These are phyloP conservation scores for Botrylloides violaceus DNA, from an alignment of 23 tunicate genomes.

Conservation along the genomic window DNA sequence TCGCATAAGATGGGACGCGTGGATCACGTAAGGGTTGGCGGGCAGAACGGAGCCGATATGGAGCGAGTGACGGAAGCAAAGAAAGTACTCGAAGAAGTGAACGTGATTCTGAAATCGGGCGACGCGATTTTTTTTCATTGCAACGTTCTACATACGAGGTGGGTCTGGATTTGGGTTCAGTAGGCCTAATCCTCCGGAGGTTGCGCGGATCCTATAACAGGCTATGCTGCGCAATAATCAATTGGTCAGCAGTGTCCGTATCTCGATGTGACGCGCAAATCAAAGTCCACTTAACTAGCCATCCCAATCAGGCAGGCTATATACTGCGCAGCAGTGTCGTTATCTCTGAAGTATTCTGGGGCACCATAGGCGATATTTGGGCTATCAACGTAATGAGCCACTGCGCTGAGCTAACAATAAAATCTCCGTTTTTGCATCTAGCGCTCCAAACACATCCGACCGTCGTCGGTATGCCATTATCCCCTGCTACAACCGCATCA, in stretches of 20 bases:
- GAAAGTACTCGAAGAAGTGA: background rate
- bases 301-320: too few species aligned
- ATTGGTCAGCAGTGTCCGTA: too few species aligned
- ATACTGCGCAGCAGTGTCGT: too few species aligned
- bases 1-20: conserved; percentile 42
- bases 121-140: conserved; percentile 46
- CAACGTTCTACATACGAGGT: too few species aligned
- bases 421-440: background rate
- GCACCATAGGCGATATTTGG: too few species aligned
- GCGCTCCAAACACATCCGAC: conserved; percentile 49
- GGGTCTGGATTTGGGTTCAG: too few species aligned
- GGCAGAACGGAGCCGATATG: conserved; percentile 23
- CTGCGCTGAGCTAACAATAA: background rate
- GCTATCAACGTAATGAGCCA: background rate
- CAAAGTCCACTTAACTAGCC: too few species aligned
- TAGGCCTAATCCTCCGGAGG: too few species aligned
- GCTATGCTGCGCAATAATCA: too few species aligned
- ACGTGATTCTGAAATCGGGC: conserved; percentile 36
- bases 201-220: too few species aligned
- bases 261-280: too few species aligned
- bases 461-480: conserved; percentile 56
- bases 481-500: conserved; percentile 66
- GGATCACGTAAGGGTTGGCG: conserved; percentile 37
- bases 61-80: conserved; percentile 26
- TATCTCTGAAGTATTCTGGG: too few species aligned